These are phyloP conservation scores for Dromius quadrimaculatus DNA, from an alignment of 2,888 invertebrate genomes.

Conservation along the genomic window DNA sequence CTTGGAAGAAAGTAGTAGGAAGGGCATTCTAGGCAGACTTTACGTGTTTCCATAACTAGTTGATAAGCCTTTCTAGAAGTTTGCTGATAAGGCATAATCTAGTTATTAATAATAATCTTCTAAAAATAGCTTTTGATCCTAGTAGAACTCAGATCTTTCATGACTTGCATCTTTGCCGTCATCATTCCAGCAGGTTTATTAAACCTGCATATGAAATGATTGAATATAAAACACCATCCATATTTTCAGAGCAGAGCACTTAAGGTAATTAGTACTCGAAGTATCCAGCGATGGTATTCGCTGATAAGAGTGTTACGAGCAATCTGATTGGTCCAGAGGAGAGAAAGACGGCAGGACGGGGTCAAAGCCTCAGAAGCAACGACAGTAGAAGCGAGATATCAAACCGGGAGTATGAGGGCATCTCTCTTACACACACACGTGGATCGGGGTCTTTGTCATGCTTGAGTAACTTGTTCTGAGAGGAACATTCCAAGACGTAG, in stretches of 20 bases:
- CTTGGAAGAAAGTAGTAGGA: no score
- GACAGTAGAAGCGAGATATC: constrained; percentile 40
- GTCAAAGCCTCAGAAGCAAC: constrained; percentile 39
- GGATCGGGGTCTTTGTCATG: constrained; percentile 32
- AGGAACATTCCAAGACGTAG: constrained; percentile 41
- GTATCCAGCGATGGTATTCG: constrained; percentile 48
- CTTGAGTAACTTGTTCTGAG: constrained; percentile 45
- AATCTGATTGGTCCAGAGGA: constrained; percentile 4
- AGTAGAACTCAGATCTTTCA: not conserved
- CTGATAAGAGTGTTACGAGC: constrained; percentile 34
- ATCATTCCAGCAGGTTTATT: constrained; percentile 34
- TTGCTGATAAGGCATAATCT: no score
- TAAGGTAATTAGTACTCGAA: constrained; percentile 47
- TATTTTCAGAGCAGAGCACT: constrained; percentile 33
- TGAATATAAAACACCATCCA: constrained; percentile 39
- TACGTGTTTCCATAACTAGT: no score
- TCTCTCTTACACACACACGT: constrained; percentile 16
- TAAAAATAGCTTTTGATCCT: constrained; percentile 11
- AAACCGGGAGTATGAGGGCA: not conserved
- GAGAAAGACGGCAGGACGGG: constrained; percentile 6
- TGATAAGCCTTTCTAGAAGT: no score
- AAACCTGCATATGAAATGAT: constrained; percentile 48
- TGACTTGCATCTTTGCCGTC: constrained; percentile 15
- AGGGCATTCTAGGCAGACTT: no score
- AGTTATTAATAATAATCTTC: constrained; percentile 18